Base-by-base conservation (phyloP, 2,113 vertebrate species). In the Rhinolophus ferrumequinum region DNA sequence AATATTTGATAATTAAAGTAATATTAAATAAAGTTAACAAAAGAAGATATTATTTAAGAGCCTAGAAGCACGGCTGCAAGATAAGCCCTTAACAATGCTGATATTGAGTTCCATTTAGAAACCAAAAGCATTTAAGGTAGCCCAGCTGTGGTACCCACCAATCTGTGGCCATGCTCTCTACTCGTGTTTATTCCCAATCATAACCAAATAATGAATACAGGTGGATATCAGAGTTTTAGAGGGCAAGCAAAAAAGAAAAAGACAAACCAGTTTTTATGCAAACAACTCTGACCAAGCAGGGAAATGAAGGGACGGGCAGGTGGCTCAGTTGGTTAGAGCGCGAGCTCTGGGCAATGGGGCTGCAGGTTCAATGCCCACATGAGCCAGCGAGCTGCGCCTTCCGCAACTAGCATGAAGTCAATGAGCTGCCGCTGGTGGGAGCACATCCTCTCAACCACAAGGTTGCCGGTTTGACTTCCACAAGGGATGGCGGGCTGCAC, bases 1-100 rank as follows among this genome's bases (percentile, higher is more conserved):
- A 95, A 91, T 86, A 94, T 75, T 86, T 82, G 81, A 73, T 93
- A 67, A 97, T 70, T 69, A 94, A 91, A 75, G 67, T 73, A 64
- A 73, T 60, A 60, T 35, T 75, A 58, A 91, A 52, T 70, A 86
- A 64, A 85, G 2, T 79, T 66, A 77, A 75, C 14, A 89, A 95
- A 33, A 91, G 72, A 85, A 94, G 47, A 97, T 75, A 86, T 3
- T 81, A 18, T 91, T 94, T 82, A 88, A 88, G 52, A 64, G 30
- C 56, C 62, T 82, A 73, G 22, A 66, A 58, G 35, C 62, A 90
- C 64, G 85, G 75, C 67, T 70, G 30, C 41, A 91, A 90, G 67
- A 83, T 75, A 96, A 95, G 64, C n/a, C 30, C 44, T 76, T 79
- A 69, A 62, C 52, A 91, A 82, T 54, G 79, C 15, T 58, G 10